phyloP scores from a whole-genome alignment of 2,888 invertebrate genomes.

The Omphaloscelis lunosa region DNA sequence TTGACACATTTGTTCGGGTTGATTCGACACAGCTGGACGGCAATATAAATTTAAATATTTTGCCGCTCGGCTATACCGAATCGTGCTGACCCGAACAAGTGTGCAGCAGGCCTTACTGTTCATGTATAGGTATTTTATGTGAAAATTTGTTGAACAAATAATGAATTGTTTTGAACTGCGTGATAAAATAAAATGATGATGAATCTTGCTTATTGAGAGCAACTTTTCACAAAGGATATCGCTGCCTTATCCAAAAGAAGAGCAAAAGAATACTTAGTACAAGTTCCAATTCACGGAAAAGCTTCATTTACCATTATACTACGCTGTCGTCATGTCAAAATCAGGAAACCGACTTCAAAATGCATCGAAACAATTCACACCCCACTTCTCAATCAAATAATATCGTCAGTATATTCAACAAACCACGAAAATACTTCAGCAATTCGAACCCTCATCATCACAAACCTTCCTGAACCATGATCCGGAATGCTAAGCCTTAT shows the following conservation, averaged over 20 bases:
- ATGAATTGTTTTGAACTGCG: background rate
- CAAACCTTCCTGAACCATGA: constrained; percentile 23
- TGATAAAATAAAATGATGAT: background rate
- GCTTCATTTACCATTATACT: background rate
- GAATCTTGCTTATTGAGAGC: background rate
- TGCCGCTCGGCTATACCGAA: background rate
- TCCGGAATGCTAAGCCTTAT: constrained; percentile 19
- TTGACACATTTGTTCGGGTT: background rate
- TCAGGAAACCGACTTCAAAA: background rate
- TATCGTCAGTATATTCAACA: background rate
- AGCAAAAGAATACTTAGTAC: background rate
- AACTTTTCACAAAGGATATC: background rate
- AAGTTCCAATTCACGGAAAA: background rate
- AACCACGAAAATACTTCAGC: constrained; percentile 4
- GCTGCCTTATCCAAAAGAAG: background rate
- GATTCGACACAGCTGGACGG: no score
- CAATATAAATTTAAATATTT: background rate
- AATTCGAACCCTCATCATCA: constrained; percentile 10
- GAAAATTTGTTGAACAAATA: background rate
- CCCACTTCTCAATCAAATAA: constrained; percentile 6
- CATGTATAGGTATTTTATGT: background rate
- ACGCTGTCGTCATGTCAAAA: background rate
- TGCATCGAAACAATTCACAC: background rate
- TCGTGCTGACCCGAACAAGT: background rate
- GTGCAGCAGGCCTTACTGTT: background rate